Percentiles rank a stretch among this genome's conserved stretches.
phyloP scores from a whole-genome alignment of 2,113 vertebrate species.

The Pungitius pungitius region DNA sequence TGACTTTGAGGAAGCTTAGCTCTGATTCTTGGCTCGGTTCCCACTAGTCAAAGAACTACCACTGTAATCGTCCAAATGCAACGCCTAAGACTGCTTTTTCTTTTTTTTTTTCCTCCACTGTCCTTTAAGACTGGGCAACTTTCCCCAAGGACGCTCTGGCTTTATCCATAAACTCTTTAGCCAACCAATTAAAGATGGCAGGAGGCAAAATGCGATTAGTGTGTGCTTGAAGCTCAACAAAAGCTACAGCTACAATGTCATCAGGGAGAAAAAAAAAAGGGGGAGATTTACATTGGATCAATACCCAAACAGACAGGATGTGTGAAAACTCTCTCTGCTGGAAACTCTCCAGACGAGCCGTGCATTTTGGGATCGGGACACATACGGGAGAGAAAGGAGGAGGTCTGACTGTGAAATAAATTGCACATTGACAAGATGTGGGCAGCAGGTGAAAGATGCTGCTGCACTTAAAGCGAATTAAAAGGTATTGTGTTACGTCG shows the following conservation, averaged over 20 bases:
- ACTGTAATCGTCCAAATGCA: constrained; percentile 59
- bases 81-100: constrained; percentile 46
- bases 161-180: constrained; percentile 62
- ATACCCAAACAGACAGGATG: constrained; percentile 40
- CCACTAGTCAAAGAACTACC: constrained; percentile 43
- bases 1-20: constrained; percentile 43
- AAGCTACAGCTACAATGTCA: constrained; percentile 53
- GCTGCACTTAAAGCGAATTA: neutral
- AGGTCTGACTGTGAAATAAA: neutral
- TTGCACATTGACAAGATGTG: constrained; percentile 8
- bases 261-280: neutral
- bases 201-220: constrained; percentile 55
- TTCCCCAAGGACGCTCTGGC: constrained; percentile 56
- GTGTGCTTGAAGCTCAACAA: constrained; percentile 41
- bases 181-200: constrained; percentile 67
- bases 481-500: neutral
- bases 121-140: constrained; percentile 59
- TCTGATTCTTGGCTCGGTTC: constrained; percentile 43
- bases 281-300: constrained; percentile 24
- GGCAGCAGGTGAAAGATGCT: constrained; percentile 20
- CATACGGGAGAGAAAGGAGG: neutral
- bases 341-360: neutral
- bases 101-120: neutral
- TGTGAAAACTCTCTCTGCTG: neutral
- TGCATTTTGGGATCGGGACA: constrained; percentile 9